A percentile compares a stretch with the other conserved stretches of the same genome.
Conservation (phyloP, 2,113 vertebrate genomes). For the Oriolus oriolus region DNA sequence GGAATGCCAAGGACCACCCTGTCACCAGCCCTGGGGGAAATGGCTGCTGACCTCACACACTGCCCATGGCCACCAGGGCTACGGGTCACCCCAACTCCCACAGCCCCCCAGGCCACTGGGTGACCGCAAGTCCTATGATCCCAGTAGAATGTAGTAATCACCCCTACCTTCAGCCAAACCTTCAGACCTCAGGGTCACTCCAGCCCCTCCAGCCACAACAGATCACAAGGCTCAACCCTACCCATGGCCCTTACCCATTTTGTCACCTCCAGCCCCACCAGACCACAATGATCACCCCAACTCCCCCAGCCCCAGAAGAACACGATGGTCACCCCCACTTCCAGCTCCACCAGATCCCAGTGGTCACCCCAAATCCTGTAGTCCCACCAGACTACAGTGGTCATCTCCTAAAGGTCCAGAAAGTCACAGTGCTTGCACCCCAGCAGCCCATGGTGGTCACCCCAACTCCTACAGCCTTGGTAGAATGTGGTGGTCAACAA, state of each 20-base stretch:
- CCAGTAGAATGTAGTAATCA: neutral
- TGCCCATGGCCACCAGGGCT: accelerated
- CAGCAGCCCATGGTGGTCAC: accelerated
- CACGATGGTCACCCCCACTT: neutral
- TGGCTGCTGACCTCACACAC: neutral
- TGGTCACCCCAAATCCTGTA: neutral
- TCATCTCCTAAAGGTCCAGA: no score
- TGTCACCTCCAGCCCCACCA: neutral
- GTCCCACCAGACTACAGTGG: neutral
- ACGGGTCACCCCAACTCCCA: neutral
- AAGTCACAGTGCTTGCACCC: neutral
- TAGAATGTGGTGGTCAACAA: accelerated
- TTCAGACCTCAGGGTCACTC: neutral
- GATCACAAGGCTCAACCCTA: neutral
- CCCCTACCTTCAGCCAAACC: no score
- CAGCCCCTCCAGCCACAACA: neutral
- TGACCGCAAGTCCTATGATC: neutral
- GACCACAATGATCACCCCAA: neutral
- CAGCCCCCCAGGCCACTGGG: no score
- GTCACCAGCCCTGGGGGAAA: conserved; percentile 69
- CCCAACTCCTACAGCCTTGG: neutral
- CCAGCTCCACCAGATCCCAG: neutral
- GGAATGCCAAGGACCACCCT: conserved; percentile 81
- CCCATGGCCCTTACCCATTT: neutral
- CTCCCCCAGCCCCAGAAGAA: neutral